phyloP scores from a whole-genome alignment of 2,113 vertebrate genomes.

The Chunga burmeisteri region DNA sequence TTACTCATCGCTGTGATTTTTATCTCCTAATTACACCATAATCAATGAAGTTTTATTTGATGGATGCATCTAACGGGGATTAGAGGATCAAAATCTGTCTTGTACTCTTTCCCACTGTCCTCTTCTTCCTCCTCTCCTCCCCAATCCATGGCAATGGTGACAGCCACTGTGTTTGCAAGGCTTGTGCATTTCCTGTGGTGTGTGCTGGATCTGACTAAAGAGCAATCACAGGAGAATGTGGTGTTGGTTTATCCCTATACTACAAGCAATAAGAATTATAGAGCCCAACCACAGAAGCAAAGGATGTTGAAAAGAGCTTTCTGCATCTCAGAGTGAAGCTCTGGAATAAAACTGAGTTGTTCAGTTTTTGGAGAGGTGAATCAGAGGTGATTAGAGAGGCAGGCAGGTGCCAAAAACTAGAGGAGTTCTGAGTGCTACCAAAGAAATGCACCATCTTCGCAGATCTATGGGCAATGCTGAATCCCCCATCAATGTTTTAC shows the following conservation, averaged over 20 bases:
- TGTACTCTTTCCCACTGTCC: neutral
- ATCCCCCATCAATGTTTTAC: neutral
- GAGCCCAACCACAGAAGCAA: neutral
- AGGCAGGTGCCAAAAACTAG: neutral
- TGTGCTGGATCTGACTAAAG: neutral
- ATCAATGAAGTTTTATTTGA: neutral
- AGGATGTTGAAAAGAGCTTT: neutral
- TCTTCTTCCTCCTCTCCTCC: neutral
- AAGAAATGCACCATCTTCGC: neutral
- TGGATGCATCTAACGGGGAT: neutral
- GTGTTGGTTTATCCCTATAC: neutral
- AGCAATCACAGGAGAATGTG: neutral
- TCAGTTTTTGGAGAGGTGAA: neutral
- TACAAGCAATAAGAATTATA: neutral
- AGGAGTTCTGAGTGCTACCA: neutral
- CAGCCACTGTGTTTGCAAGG: neutral
- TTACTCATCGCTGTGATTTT: neutral
- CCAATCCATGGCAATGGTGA: rapidly evolving
- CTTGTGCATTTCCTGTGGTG: neutral
- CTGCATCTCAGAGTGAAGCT: neutral
- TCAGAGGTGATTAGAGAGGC: neutral
- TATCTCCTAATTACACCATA: neutral
- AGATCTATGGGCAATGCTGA: neutral
- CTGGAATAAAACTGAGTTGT: neutral
- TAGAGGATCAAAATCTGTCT: neutral